Base-by-base conservation (phyloP, 2,888 invertebrate genomes). In the Ophion costatus region DNA sequence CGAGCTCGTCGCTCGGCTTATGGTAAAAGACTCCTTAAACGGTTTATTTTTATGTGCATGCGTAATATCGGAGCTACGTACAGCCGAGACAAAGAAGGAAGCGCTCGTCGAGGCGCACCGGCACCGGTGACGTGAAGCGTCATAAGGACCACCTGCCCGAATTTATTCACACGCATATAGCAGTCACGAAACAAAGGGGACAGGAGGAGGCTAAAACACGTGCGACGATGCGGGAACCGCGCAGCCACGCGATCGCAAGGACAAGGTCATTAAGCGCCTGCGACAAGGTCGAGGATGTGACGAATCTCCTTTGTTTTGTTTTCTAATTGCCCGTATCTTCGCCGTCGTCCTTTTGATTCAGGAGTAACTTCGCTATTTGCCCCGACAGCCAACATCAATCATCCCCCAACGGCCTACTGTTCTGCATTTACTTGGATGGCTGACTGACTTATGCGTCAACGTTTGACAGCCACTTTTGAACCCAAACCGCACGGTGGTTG, bases 141-240 rank as follows among this genome's bases (percentile, higher is more conserved):
- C 66, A 76, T 63, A 79, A 82, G 70, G 75, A 73, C 70, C 84
- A 84, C 82, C 84, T 85, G 84, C 79, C 82, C 75, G 71, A 85
- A 85, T 79, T 85, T 82, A 85, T 82, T 79, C 82, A 74, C 84
- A 84, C 73, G 80, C 80, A 69, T 75, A 75, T 66, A 82, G 51
- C 24, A 79, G 67, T 76, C 79, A 82, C 77, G 71, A 69, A 71
- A 77, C 80, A 42, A 61, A 66, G 51, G 22, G 63, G 56, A 33
- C 66, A 14, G 22, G 7, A 69, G 14, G 9, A 59, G 75, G 51
- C 57, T 6, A n/a, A 22, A 56, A 78, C 71, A 59, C 64, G 71
- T 75, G 67, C 74, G 75, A 61, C 64, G 57, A 82, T 84, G 78
- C 78, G 84, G 82, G 84, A 84, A 81, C 74, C 67, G 33, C 77